Evolutionary conservation across 2,888 invertebrate genomes (phyloP).

Genomic region (Mythimna impura): DNA sequence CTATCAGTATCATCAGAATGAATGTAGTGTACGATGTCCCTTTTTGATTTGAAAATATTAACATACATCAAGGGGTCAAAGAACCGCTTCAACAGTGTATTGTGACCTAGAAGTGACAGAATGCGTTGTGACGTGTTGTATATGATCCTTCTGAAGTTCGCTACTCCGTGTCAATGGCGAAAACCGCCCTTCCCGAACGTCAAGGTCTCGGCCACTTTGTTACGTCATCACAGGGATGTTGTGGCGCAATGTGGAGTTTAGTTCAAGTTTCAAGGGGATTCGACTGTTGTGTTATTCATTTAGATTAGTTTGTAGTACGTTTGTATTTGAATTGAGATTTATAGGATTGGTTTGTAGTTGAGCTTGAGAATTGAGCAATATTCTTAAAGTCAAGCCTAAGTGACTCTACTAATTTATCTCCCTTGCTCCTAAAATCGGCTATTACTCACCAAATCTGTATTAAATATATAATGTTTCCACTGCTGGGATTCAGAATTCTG

Average conservation of each 20-base stretch:
- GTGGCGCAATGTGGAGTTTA: slow-evolving; percentile 35
- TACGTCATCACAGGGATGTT: slow-evolving; percentile 70
- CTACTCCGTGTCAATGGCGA: slow-evolving; percentile 44
- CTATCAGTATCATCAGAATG: no score
- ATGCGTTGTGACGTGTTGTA: background rate
- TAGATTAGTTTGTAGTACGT: background rate
- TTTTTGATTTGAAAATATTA: no score
- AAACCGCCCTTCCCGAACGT: slow-evolving; percentile 61
- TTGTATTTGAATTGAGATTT: slow-evolving; percentile 17
- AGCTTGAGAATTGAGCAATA: background rate
- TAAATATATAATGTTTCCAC: no score
- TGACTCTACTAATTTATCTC: background rate
- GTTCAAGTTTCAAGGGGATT: slow-evolving; percentile 31
- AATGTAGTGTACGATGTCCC: no score
- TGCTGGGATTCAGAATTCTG: no score
- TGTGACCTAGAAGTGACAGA: background rate
- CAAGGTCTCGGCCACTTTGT: slow-evolving; percentile 74
- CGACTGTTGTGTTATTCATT: slow-evolving; percentile 12
- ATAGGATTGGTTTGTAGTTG: background rate
- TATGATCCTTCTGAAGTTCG: background rate
- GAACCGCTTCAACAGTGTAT: no score
- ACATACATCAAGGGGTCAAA: no score
- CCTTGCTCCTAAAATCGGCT: no score
- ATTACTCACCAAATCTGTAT: no score
- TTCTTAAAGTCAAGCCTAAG: background rate